Base-by-base conservation (phyloP, 2,113 vertebrate species). In the Actenoides hombroni region DNA sequence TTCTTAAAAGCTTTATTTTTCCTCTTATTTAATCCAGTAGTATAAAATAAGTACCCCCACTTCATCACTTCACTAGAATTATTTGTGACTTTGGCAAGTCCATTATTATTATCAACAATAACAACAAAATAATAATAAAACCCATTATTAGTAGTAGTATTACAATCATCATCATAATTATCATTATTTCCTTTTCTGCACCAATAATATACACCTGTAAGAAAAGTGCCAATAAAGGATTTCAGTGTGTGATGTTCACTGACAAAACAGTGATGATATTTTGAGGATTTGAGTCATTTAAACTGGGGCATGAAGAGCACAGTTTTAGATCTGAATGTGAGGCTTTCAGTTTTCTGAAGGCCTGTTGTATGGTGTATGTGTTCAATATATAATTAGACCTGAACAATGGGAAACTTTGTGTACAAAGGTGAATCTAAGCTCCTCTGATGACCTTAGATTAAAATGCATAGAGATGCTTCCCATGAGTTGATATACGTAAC, bases 351-450 rank as follows among this genome's bases (percentile, higher is more conserved):
- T 63, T 51, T 39, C 23, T 86, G n/a, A 77, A 90, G 6, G 10
- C 1, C 2, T 75, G 5, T 71, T 88, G 6, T 8, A 49, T 35
- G 2, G 1, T 10, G 11, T 21, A 8, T 7, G 4, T 23, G 4
- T 44, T 59, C 35, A 67, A 11, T 13, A 21, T 46, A 28, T n/a
- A 73, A 63, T 51, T 49, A 76, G 71, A 85, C 3, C 6, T 59
- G 26, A 54, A 7, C 16, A 57, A 33, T 1, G 25, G 2, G 40
- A 78, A 81, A 65, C 7, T 53, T 39, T 33, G n/a, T 57, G 17
- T 37, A 10, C 6, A 75, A 70, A 70, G n/a, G 6, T 70, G 26
- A 85, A 60, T 5, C 7, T 69, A 37, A 54, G 4, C 11, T 90
- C 82, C 23, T n/a, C 28, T 61, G 15, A 51, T 23, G 44, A 31